Percentiles rank a stretch among this genome's conserved stretches.
These are phyloP conservation scores for Corythaixoides concolor DNA, from an alignment of 2,113 vertebrate genomes.

Conservation along the genomic window DNA sequence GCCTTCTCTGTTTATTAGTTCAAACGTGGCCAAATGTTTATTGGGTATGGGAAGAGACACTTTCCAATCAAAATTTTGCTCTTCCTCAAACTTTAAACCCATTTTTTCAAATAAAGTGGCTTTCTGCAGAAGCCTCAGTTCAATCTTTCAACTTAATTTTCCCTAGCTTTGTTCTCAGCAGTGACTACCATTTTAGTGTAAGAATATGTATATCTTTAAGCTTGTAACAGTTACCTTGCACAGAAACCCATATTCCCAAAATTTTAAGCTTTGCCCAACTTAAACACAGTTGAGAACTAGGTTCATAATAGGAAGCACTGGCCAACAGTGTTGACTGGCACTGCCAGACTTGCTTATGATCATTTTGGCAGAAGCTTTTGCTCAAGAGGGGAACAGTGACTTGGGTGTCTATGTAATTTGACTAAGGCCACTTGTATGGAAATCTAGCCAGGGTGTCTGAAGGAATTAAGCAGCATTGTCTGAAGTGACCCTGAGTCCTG, in stretches of 20 bases:
- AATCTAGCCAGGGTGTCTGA: background rate
- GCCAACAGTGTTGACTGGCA: rapidly evolving
- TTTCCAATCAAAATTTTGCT: background rate
- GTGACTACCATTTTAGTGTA: background rate
- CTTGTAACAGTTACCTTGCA: background rate
- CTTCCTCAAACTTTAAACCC: background rate
- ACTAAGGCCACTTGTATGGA: background rate
- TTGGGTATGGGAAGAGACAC: background rate
- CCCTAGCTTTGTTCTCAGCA: background rate
- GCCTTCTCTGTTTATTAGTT: background rate
- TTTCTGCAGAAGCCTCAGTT: background rate
- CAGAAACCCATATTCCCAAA: background rate
- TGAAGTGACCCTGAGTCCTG: background rate
- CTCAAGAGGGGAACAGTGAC: background rate
- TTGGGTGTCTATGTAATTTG: background rate
- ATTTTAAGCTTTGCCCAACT: background rate
- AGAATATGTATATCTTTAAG: background rate
- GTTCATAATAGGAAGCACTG: background rate
- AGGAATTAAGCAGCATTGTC: background rate
- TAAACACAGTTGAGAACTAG: background rate
- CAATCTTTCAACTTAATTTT: background rate
- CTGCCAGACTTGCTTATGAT: background rate
- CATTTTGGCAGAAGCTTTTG: background rate
- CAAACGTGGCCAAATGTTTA: background rate
- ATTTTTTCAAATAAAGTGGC: background rate